Conservation (phyloP, 2,888 invertebrate genomes). For the Petrolisthes manimaculis region DNA sequence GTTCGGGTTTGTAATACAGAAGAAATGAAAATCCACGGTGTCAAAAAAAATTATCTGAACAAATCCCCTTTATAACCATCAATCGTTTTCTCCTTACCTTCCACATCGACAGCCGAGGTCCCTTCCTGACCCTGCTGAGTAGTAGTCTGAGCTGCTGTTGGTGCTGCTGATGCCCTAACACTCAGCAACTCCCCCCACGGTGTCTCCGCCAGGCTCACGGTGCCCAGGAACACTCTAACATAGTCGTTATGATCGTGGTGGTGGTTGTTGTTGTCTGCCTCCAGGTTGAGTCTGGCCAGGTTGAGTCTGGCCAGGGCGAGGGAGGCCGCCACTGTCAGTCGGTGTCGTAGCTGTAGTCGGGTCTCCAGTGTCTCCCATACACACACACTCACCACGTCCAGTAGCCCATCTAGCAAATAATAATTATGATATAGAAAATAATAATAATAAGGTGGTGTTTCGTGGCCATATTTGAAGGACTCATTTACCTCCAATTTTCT, state of each 20-base stretch:
- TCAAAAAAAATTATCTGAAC: too few relatives aligned
- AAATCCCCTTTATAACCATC: too few relatives aligned
- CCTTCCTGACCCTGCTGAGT: neutral
- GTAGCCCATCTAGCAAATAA: conserved; percentile 14
- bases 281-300: neutral
- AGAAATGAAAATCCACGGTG: too few relatives aligned
- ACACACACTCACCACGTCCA: conserved; percentile 5
- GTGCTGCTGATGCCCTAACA: too few relatives aligned
- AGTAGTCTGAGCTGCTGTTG: neutral
- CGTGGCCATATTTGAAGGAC: too few relatives aligned
- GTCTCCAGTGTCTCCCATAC: conserved; percentile 35
- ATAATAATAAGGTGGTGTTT: too few relatives aligned
- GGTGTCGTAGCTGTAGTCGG: conserved; percentile 35
- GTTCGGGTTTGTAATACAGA: too few relatives aligned
- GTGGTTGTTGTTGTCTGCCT: neutral
- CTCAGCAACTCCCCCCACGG: neutral
- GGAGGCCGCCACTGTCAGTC: conserved; percentile 34
- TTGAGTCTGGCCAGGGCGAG: conserved; percentile 34
- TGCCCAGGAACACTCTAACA: conserved; percentile 23
- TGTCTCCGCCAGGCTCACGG: neutral
- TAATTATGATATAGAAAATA: neutral
- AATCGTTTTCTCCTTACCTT: too few relatives aligned
- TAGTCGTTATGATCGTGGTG: conserved; percentile 13
- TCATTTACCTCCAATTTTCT: too few relatives aligned
- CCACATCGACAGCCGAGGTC: too few relatives aligned